phyloP scores from a whole-genome alignment of 2,888 invertebrate species.

The Agriotes lineatus region DNA sequence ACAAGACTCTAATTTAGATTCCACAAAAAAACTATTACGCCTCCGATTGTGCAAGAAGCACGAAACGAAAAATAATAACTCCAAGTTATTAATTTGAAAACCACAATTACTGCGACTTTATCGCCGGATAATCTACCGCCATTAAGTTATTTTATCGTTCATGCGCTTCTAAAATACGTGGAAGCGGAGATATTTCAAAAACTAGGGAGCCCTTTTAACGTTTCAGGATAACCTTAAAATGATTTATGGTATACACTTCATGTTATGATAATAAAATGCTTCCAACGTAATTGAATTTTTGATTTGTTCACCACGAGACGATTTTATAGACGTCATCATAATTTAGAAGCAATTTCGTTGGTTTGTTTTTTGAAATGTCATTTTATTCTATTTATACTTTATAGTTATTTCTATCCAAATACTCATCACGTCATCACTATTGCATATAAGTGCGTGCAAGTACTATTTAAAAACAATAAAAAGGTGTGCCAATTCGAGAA shows the following conservation, averaged over 20 bases:
- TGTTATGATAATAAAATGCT: slow-evolving; percentile 22
- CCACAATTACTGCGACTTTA: not conserved
- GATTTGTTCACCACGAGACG: not conserved
- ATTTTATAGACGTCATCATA: not conserved
- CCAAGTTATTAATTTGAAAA: not conserved
- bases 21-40: too few species aligned
- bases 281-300: slow-evolving; percentile 22
- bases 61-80: too few species aligned
- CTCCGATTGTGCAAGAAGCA: too few species aligned
- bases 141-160: slow-evolving; percentile 17
- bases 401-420: too few species aligned
- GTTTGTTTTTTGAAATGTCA: too few species aligned
- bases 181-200: slow-evolving; percentile 18
- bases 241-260: slow-evolving; percentile 15
- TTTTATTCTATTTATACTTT: too few species aligned
- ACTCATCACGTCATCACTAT: too few species aligned
- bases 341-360: not conserved
- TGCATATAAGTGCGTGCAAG: too few species aligned
- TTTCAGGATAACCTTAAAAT: slow-evolving; percentile 18
- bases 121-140: not conserved
- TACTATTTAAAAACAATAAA: too few species aligned
- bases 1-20: too few species aligned
- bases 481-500: too few species aligned
- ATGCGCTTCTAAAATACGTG: not conserved
- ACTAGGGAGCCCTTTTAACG: slow-evolving; percentile 7